A percentile compares a stretch with the other conserved stretches of the same genome.
Evolutionary conservation across 1,140 invertebrate genomes (phyloP).

Genomic region (Condylostylus longicornis): DNA sequence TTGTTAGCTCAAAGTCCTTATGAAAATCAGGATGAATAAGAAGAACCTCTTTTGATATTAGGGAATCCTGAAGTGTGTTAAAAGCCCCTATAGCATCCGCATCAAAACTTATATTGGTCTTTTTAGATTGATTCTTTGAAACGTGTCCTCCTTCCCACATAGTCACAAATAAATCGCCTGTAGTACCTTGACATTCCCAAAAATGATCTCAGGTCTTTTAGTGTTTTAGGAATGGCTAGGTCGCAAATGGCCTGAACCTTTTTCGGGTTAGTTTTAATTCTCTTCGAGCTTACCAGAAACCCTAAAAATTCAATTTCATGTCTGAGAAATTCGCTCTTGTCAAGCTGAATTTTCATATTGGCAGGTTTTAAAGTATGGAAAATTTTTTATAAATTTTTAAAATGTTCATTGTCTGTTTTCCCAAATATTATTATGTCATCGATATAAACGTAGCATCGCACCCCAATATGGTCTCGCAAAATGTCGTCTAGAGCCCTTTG

Average conservation of each 20-base stretch:
- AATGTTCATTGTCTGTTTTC: conserved; percentile 18
- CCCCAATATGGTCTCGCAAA: no score
- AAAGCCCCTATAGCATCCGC: conserved; percentile 19
- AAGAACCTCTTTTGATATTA: conserved; percentile 28
- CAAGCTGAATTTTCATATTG: conserved; percentile 9
- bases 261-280: conserved; percentile 11
- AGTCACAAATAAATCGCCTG: conserved; percentile 18
- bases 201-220: conserved; percentile 6
- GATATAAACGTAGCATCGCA: no score
- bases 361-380: conserved; percentile 5
- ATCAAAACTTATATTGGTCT: conserved; percentile 1
- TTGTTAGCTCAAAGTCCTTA: conserved; percentile 16
- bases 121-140: conserved; percentile 3
- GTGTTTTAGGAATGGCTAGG: conserved; percentile 8
- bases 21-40: conserved; percentile 25
- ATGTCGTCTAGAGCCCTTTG: conserved; percentile 32
- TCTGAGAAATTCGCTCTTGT: conserved; percentile 10
- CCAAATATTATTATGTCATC: no score
- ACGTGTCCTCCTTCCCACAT: conserved; percentile 6
- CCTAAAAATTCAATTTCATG: conserved; percentile 10
- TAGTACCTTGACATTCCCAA: conserved; percentile 8
- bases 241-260: conserved; percentile 11
- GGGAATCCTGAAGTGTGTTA: conserved; percentile 23
- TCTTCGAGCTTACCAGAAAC: conserved; percentile 8
- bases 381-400: conserved; percentile 10